Percentiles rank a stretch among this genome's conserved stretches.
Conservation (phyloP, 2,797 vertebrate genomes). For the Mycteria americana region DNA sequence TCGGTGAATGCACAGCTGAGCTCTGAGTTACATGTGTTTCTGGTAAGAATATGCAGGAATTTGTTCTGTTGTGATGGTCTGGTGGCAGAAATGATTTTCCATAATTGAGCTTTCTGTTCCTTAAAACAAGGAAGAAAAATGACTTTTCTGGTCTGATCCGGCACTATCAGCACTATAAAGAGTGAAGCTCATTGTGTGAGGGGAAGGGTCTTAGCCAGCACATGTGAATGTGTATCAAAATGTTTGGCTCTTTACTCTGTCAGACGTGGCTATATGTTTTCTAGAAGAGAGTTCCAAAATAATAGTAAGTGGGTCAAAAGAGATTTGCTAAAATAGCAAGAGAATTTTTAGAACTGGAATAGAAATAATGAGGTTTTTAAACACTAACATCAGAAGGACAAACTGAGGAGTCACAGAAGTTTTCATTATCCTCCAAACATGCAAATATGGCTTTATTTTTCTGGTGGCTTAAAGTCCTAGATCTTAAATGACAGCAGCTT, state of each 20-base stretch:
- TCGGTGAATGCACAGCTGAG: not conserved
- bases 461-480: conserved; percentile 8
- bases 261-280: not conserved
- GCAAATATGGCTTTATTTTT: not conserved
- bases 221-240: not conserved
- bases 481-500: conserved; percentile 63
- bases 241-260: not conserved
- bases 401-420: not conserved
- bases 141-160: not conserved
- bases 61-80: not conserved
- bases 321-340: not conserved
- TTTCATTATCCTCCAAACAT: conserved; percentile 1
- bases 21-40: not conserved
- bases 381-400: not conserved
- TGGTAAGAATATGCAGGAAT: not conserved
- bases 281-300: not conserved
- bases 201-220: not conserved
- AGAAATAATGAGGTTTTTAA: not conserved
- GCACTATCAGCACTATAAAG: not conserved
- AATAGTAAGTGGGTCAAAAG: conserved; percentile 13
- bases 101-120: not conserved
- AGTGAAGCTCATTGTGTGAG: not conserved
- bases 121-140: not conserved
- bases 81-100: not conserved
- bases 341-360: conserved; percentile 7